phyloP scores from a whole-genome alignment of 2,888 invertebrate genomes.

The Yponomeuta sedellus region DNA sequence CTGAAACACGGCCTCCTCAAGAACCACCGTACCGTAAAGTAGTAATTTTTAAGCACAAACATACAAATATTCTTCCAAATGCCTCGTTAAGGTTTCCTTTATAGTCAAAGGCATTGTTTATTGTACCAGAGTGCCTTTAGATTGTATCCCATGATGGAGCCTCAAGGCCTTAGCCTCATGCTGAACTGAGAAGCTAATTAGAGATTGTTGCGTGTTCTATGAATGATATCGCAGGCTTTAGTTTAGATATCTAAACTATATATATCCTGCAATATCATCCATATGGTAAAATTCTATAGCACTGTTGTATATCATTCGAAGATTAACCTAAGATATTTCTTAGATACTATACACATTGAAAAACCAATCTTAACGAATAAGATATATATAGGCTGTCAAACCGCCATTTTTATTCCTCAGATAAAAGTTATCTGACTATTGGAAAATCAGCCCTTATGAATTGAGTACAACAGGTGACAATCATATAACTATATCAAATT shows the following conservation, averaged over 20 bases:
- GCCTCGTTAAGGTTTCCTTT: neutral
- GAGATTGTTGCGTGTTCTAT: neutral
- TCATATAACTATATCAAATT: too few species aligned
- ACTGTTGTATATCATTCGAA: too few species aligned
- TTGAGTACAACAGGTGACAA: too few species aligned
- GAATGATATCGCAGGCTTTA: neutral
- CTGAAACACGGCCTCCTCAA: neutral
- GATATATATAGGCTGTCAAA: too few species aligned
- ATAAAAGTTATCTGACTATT: too few species aligned
- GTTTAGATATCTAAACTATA: neutral
- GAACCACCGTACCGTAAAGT: neutral
- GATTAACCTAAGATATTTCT: too few species aligned
- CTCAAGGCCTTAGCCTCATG: neutral
- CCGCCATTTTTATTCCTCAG: too few species aligned
- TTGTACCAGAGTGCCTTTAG: neutral
- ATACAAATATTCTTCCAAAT: neutral
- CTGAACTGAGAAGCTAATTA: neutral
- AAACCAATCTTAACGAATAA: too few species aligned
- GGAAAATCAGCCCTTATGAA: too few species aligned
- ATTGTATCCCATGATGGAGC: neutral
- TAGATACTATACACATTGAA: too few species aligned
- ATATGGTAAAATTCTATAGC: too few species aligned
- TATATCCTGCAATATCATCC: neutral
- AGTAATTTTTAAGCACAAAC: neutral
- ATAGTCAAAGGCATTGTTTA: slow-evolving; percentile 3